A percentile compares a stretch with the other conserved stretches of the same genome.
Conservation (phyloP, 2,113 vertebrate genomes). For the Junco hyemalis region DNA sequence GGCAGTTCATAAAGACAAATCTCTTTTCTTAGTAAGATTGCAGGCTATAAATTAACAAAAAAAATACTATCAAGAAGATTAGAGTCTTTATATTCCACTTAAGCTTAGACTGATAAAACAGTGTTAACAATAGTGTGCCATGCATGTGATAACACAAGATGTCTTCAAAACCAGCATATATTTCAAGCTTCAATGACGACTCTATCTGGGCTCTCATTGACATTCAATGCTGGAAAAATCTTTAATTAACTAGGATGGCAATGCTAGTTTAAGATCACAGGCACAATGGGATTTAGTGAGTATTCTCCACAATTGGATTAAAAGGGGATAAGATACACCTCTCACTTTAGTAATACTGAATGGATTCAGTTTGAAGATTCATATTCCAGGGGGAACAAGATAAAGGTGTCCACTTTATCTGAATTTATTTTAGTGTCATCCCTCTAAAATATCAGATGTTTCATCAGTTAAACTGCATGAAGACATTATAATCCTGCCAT, state of each 20-base stretch:
- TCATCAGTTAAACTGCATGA: neutral
- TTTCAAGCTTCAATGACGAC: neutral
- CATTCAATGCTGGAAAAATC: slow-evolving; percentile 19
- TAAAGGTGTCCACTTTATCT: slow-evolving; percentile 11
- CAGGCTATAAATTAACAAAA: slow-evolving; percentile 44
- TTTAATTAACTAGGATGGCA: slow-evolving; percentile 37
- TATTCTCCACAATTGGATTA: slow-evolving; percentile 44
- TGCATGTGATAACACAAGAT: slow-evolving; percentile 25
- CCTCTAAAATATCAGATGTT: neutral
- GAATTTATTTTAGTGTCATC: neutral
- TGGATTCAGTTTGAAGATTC: neutral
- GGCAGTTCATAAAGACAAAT: slow-evolving; percentile 43
- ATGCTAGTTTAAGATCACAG: neutral
- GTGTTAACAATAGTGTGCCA: slow-evolving; percentile 37
- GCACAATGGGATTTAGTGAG: slow-evolving; percentile 34
- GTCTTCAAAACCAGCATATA: slow-evolving; percentile 1
- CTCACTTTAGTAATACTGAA: neutral
- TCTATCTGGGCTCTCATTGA: slow-evolving; percentile 11
- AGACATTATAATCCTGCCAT: neutral
- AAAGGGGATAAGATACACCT: neutral
- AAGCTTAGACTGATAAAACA: slow-evolving; percentile 39
- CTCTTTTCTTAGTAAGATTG: slow-evolving; percentile 45
- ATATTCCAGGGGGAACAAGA: neutral
- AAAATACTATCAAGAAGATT: slow-evolving; percentile 39
- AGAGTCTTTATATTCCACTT: slow-evolving; percentile 62